phyloP scores from a whole-genome alignment of 1,140 invertebrate genomes.

The Scylla paramamosain region DNA sequence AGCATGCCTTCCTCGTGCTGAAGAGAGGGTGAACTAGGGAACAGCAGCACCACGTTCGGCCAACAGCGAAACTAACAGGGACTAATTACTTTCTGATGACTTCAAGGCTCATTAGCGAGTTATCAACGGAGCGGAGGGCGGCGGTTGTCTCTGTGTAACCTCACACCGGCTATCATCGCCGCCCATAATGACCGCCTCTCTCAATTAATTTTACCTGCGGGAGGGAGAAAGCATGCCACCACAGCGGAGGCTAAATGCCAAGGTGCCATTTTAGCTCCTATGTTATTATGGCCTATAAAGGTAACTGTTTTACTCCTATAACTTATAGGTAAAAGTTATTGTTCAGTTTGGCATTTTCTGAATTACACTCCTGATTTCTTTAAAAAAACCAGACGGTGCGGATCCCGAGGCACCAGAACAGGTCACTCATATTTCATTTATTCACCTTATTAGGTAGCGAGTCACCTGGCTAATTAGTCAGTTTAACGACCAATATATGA shows the following conservation, averaged over 20 bases:
- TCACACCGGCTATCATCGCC: background rate
- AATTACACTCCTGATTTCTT: background rate
- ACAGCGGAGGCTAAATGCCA: background rate
- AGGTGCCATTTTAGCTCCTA: background rate
- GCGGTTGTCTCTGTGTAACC: conserved; percentile 4
- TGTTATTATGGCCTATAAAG: background rate
- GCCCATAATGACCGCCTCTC: background rate
- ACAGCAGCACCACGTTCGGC: conserved; percentile 6
- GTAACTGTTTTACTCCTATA: background rate
- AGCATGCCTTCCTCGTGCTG: no score
- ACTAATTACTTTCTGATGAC: conserved; percentile 36
- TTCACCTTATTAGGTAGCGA: background rate
- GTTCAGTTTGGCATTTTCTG: background rate
- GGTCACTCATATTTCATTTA: conserved; percentile 23
- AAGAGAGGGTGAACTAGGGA: background rate
- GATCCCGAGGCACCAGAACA: background rate
- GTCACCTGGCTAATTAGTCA: background rate
- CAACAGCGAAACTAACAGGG: background rate
- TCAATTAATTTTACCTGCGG: conserved; percentile 8
- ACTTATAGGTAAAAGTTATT: background rate
- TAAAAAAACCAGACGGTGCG: background rate
- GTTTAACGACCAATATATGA: conserved; percentile 13
- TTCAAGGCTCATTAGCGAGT: conserved; percentile 33
- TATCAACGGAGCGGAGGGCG: background rate
- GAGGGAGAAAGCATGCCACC: background rate